Conservation (phyloP, 35 echinoderm and acorn worm species). For the Patiria miniata region DNA sequence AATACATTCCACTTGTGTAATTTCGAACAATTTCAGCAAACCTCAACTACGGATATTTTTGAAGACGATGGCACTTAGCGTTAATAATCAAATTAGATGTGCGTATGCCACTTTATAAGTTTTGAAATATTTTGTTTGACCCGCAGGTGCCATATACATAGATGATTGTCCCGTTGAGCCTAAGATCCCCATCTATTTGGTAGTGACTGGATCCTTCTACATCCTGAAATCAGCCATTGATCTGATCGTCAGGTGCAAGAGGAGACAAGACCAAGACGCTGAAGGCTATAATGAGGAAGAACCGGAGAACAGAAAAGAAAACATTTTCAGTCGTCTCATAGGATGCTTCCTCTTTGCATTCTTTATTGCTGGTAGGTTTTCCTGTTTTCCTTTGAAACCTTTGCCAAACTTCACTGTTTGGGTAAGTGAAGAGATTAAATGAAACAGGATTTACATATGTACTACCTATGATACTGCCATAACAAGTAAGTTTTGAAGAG, state of each 20-base stretch:
- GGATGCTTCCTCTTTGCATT: conserved; percentile 80
- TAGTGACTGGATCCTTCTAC: conserved; percentile 64
- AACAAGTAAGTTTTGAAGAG: too few relatives aligned
- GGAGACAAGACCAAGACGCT: not conserved
- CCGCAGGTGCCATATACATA: conserved; percentile 66
- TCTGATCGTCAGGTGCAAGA: conserved; percentile 28
- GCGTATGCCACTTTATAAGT: not conserved
- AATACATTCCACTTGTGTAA: too few relatives aligned
- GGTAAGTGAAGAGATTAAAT: too few relatives aligned
- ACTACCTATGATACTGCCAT: too few relatives aligned
- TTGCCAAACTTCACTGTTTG: not conserved
- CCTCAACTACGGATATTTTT: too few relatives aligned
- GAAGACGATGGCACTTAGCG: not conserved
- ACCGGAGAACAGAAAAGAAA: conserved; percentile 39
- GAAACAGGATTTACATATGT: too few relatives aligned
- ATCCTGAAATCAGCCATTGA: conserved; percentile 73
- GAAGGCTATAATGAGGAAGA: conserved; percentile 17
- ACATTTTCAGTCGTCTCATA: conserved; percentile 52
- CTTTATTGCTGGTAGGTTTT: conserved; percentile 86
- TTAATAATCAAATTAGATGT: not conserved
- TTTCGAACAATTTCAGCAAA: not conserved
- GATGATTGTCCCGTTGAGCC: conserved; percentile 71
- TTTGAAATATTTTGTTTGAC: not conserved
- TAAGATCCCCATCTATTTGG: conserved; percentile 83
- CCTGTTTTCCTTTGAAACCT: not conserved